Evolutionary conservation across 1,140 invertebrate genomes (phyloP).

Genomic region (Caerostris extrusa): DNA sequence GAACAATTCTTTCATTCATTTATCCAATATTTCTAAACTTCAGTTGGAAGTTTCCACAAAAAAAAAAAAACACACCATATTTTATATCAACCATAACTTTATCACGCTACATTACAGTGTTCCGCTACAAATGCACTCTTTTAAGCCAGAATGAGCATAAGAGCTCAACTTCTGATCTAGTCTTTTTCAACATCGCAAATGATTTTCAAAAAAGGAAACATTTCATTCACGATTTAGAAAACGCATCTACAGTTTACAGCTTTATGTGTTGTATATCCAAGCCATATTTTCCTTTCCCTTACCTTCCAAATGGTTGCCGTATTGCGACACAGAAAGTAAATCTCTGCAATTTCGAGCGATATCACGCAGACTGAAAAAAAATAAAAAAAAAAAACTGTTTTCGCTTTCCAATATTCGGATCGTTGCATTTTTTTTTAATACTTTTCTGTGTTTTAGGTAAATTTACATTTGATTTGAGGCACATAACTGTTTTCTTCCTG

Average conservation of each 20-base stretch:
- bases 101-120: not conserved
- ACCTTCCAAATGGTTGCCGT: slow-evolving; percentile 1
- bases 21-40: too few relatives aligned
- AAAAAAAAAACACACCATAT: not conserved
- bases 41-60: too few relatives aligned
- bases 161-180: not conserved
- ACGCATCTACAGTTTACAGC: not conserved
- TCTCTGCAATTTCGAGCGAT: slow-evolving; percentile 38
- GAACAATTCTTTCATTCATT: too few relatives aligned
- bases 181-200: not conserved
- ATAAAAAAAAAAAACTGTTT: not conserved
- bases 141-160: not conserved
- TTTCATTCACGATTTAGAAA: not conserved
- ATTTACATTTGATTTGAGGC: slow-evolving; percentile 8
- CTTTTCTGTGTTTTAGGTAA: not conserved
- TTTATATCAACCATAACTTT: not conserved
- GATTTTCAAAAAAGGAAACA: not conserved
- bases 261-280: not conserved
- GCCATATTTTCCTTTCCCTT: slow-evolving; percentile 3
- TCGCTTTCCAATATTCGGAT: not conserved
- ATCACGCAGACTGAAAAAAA: not conserved
- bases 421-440: not conserved
- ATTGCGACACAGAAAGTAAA: not conserved
- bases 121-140: not conserved
- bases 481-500: not conserved